A percentile compares a stretch with the other conserved stretches of the same genome.
phyloP scores from a whole-genome alignment of 1,140 invertebrate species.

The Papilio xuthus region DNA sequence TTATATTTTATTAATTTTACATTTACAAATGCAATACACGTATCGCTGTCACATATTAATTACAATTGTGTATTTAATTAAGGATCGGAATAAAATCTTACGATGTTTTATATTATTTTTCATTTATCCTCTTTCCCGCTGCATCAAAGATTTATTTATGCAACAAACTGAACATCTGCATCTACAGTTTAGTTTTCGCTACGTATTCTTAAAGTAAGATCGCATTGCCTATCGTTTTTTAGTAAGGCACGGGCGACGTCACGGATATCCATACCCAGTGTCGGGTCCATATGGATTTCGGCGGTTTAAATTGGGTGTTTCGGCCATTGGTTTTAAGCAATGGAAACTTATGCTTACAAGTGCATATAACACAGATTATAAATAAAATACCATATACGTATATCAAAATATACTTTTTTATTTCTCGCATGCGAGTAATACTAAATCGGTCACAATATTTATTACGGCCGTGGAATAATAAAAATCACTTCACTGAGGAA shows the following conservation, averaged over 20 bases:
- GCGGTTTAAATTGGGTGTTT: too few relatives aligned
- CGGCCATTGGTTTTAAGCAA: too few relatives aligned
- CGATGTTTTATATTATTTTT: slow-evolving; percentile 62
- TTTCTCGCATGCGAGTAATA: slow-evolving; percentile 15
- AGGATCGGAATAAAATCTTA: slow-evolving; percentile 76
- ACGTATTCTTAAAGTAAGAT: too few relatives aligned
- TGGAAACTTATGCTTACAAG: not conserved
- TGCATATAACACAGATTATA: not conserved
- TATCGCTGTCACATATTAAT: slow-evolving; percentile 65
- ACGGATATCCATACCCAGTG: too few relatives aligned
- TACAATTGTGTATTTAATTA: slow-evolving; percentile 79
- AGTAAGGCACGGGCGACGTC: too few relatives aligned
- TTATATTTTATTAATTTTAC: slow-evolving; percentile 47
- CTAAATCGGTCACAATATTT: not conserved
- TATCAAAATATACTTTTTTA: slow-evolving; percentile 12
- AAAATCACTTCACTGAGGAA: slow-evolving; percentile 1
- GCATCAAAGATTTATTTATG: too few relatives aligned
- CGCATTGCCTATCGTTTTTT: too few relatives aligned
- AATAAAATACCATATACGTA: not conserved
- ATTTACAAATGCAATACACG: slow-evolving; percentile 50
- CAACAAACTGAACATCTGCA: too few relatives aligned
- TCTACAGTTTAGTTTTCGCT: too few relatives aligned
- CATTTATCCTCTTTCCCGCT: slow-evolving; percentile 36
- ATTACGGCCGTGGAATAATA: not conserved
- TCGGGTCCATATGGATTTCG: too few relatives aligned